phyloP scores from a whole-genome alignment of 2,888 invertebrate genomes.

The Deilephila porcellus region DNA sequence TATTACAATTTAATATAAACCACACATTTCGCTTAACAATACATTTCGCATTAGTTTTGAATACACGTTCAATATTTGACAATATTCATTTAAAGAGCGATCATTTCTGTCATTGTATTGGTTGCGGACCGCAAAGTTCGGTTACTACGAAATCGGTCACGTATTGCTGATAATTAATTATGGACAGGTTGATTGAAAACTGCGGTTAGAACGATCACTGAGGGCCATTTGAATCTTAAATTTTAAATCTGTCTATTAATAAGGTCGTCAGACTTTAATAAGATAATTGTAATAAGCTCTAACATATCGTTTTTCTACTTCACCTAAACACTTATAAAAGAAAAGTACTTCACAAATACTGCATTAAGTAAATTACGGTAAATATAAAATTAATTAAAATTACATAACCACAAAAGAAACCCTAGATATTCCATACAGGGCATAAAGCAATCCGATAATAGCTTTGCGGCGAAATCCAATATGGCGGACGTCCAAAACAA shows the following conservation, averaged over 20 bases:
- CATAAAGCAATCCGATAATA: constrained; percentile 65
- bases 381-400: neutral
- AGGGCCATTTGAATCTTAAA: no score
- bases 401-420: constrained; percentile 47
- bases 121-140: neutral
- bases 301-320: no score
- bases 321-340: no score
- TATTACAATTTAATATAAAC: no score
- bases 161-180: neutral
- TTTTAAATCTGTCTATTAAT: no score
- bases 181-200: constrained; percentile 9
- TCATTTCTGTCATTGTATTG: neutral
- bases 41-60: no score
- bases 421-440: constrained; percentile 43
- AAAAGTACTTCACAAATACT: no score
- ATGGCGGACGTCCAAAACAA: constrained; percentile 54
- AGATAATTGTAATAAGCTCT: no score
- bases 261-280: no score
- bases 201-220: neutral
- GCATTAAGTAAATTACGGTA: no score
- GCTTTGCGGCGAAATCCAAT: constrained; percentile 61
- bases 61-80: no score
- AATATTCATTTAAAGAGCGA: neutral
- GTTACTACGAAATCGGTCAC: neutral
- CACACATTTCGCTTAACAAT: no score